Evolutionary conservation across 2,113 vertebrate genomes (phyloP).

Genomic region (Saguinus midas): DNA sequence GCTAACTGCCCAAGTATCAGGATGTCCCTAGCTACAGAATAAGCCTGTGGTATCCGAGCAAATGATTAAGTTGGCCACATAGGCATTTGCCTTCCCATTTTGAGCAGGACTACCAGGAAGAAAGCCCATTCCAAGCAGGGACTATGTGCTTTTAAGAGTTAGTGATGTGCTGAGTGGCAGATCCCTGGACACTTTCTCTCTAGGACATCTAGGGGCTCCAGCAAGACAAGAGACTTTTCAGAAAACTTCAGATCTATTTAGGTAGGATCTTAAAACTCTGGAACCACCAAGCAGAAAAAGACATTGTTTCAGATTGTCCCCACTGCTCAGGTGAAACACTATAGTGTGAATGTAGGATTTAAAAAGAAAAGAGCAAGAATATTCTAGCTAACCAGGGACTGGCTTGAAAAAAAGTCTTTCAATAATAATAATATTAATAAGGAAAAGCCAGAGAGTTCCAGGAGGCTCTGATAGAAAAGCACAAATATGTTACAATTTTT

Average conservation of each 20-base stretch:
- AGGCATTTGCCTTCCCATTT: neutral
- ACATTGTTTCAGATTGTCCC: slow-evolving; percentile 46
- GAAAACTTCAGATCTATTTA: slow-evolving; percentile 11
- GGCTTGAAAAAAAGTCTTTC: slow-evolving; percentile 14
- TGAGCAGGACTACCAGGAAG: neutral
- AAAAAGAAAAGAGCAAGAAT: slow-evolving; percentile 44
- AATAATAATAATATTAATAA: slow-evolving; percentile 12
- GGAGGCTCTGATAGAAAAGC: slow-evolving; percentile 42
- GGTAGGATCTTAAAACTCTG: slow-evolving; percentile 37
- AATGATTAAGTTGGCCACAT: neutral
- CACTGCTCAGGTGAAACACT: neutral
- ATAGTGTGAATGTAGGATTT: neutral
- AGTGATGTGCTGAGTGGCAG: neutral
- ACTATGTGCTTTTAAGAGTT: neutral
- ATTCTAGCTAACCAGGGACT: slow-evolving; percentile 37
- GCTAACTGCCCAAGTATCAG: neutral
- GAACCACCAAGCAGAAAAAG: slow-evolving; percentile 20
- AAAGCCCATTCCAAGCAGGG: neutral
- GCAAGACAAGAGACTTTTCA: slow-evolving; percentile 45
- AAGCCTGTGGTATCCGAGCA: neutral
- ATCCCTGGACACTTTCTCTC: slow-evolving; percentile 29
- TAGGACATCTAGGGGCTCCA: slow-evolving; percentile 4
- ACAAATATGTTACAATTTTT: slow-evolving; percentile 50
- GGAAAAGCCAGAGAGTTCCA: slow-evolving; percentile 32
- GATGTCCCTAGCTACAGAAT: neutral